These are phyloP conservation scores for Drosophila melanogaster DNA, from an alignment of 1,140 invertebrate genomes.

Conservation along the genomic window Release_6_plus_ISO1_MT NT_033779.5:4958501-4959000, in stretches of 20 bases:
- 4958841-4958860: constrained; percentile 89
- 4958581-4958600: no score
- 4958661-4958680: constrained; percentile 92
- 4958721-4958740: constrained; percentile 89
- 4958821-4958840: no score
- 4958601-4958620: background rate
- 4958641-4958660: constrained; percentile 92
- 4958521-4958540: constrained; percentile 11
- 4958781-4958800: constrained; percentile 90
- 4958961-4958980: constrained; percentile 90
- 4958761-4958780: constrained; percentile 90
- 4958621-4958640: constrained; percentile 90
- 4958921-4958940: constrained; percentile 93
- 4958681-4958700: constrained; percentile 89
- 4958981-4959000: constrained; percentile 92
- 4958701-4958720: constrained; percentile 92
- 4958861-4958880: constrained; percentile 87
- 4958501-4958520: constrained; percentile 54
- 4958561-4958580: constrained; percentile 57
- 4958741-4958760: constrained; percentile 89
- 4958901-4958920: constrained; percentile 91
- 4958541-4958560: constrained; percentile 58
- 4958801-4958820: background rate
- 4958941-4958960: constrained; percentile 89
- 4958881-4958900: constrained; percentile 95